Percentiles rank a stretch among this genome's conserved stretches.
Conservation (phyloP, 2,113 vertebrate species). For the Pogonocichla stellata region DNA sequence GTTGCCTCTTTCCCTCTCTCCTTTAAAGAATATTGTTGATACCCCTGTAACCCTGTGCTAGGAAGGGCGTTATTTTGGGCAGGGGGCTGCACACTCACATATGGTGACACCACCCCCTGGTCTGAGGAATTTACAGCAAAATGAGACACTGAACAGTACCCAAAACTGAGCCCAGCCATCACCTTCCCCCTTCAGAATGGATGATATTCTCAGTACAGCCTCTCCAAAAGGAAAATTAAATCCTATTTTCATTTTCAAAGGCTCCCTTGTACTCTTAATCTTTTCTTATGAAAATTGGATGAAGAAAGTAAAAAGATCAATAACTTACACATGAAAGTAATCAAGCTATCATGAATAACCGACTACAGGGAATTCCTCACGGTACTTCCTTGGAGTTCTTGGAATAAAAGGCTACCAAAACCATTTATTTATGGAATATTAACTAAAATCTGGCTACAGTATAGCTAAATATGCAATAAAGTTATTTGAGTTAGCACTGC, state of each 20-base stretch:
- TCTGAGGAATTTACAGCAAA: neutral
- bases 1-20: neutral
- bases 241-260: slow-evolving; percentile 30
- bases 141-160: neutral
- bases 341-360: neutral
- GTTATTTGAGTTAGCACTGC: neutral
- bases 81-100: neutral
- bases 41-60: neutral
- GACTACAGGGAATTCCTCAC: neutral
- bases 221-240: slow-evolving; percentile 51
- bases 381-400: neutral
- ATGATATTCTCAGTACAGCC: neutral
- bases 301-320: slow-evolving; percentile 7
- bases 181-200: neutral
- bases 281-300: slow-evolving; percentile 59
- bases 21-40: neutral
- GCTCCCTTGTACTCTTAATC: neutral
- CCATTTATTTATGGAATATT: neutral
- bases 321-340: neutral
- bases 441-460: neutral
- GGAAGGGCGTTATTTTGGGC: neutral
- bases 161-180: neutral
- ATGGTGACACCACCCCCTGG: neutral
- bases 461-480: neutral
- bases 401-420: neutral